These are phyloP conservation scores for Laspeyria flexula DNA, from an alignment of 2,888 invertebrate genomes.

Conservation along the genomic window DNA sequence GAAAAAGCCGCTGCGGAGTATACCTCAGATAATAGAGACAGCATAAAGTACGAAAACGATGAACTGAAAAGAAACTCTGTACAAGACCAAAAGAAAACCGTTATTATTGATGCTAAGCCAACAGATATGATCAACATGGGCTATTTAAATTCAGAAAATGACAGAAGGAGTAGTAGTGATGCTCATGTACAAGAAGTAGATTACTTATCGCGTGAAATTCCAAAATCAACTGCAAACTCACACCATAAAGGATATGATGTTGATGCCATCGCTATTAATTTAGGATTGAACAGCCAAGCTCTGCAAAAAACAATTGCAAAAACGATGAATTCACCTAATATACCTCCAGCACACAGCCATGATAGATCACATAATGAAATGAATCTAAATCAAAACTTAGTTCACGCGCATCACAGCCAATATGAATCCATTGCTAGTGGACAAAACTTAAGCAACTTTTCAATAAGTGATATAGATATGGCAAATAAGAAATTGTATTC, in stretches of 20 bases:
- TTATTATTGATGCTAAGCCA: constrained; percentile 53
- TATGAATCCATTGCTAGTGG: constrained; percentile 65
- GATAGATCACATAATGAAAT: constrained; percentile 62
- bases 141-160: constrained; percentile 73
- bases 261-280: constrained; percentile 76
- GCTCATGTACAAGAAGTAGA: constrained; percentile 56
- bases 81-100: constrained; percentile 58
- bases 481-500: constrained; percentile 78
- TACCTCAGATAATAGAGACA: constrained; percentile 55
- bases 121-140: constrained; percentile 83
- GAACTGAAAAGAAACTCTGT: constrained; percentile 42
- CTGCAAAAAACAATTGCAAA: constrained; percentile 63
- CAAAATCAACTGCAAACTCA: constrained; percentile 55
- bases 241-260: constrained; percentile 73
- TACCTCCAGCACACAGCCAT: constrained; percentile 69
- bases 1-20: constrained; percentile 61
- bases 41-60: constrained; percentile 48
- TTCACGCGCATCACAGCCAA: constrained; percentile 74
- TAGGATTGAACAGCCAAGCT: constrained; percentile 71
- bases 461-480: constrained; percentile 76
- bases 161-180: constrained; percentile 61
- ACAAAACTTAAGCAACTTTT: constrained; percentile 67
- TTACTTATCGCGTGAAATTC: constrained; percentile 52
- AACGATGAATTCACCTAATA: constrained; percentile 53
- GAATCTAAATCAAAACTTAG: constrained; percentile 62